Conservation (phyloP, 2,113 vertebrate genomes). For the Limnothrissa miodon region DNA sequence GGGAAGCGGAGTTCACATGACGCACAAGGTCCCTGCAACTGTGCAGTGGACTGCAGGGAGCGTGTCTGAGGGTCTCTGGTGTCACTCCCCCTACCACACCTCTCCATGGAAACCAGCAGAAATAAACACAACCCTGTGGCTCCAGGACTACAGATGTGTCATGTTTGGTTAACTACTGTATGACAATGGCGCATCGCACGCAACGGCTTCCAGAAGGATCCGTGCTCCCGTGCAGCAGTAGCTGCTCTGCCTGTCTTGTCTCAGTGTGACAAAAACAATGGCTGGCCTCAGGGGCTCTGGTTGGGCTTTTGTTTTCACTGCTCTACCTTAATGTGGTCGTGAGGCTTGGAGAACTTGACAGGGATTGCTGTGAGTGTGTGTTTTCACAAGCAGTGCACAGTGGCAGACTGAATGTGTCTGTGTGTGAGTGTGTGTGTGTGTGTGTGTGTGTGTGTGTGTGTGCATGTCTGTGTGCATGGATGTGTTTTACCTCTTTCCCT, state of each 20-base stretch:
- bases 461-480: not conserved
- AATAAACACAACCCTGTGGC: slow-evolving; percentile 17
- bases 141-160: not conserved
- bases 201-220: not conserved
- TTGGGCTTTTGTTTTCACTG: slow-evolving; percentile 32
- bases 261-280: slow-evolving; percentile 8
- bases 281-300: not conserved
- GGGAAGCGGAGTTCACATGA: not conserved
- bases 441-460: slow-evolving; percentile 17
- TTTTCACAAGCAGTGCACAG: slow-evolving; percentile 6
- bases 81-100: not conserved
- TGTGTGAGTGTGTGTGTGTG: slow-evolving; percentile 4
- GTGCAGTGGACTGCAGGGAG: not conserved
- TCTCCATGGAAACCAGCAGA: not conserved
- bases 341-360: slow-evolving; percentile 14
- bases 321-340: not conserved
- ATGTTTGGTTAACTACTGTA: slow-evolving; percentile 18
- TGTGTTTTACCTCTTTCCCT: not conserved
- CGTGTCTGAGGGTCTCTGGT: slow-evolving; percentile 2
- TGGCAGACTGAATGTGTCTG: slow-evolving; percentile 7
- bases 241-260: slow-evolving; percentile 5
- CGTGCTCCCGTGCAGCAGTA: not conserved
- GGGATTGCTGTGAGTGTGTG: slow-evolving; percentile 14
- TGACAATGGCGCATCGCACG: not conserved
- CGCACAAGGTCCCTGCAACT: not conserved